A percentile compares a stretch with the other conserved stretches of the same genome.
phyloP scores from a whole-genome alignment of 92 coral and sea anemone species.

The Parazoanthus swiftii region DNA sequence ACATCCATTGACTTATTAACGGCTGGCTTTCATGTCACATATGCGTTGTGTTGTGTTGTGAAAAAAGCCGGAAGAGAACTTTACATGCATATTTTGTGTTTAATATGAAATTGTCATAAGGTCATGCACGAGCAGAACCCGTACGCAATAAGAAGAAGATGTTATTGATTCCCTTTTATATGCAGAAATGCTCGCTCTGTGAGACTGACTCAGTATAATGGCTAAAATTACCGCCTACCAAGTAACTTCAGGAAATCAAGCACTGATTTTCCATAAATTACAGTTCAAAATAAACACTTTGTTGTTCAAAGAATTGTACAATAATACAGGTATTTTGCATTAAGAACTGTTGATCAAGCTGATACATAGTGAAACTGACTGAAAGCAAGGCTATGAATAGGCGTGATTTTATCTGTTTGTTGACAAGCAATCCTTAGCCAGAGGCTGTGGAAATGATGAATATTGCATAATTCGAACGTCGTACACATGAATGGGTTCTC shows the following conservation, averaged over 20 bases:
- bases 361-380: not conserved
- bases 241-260: not conserved
- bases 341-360: not conserved
- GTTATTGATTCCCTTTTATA: not conserved
- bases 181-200: not conserved
- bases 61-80: conserved; percentile 22
- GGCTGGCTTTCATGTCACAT: not conserved
- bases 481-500: not conserved
- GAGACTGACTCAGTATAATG: not conserved
- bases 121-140: not conserved
- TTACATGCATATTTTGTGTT: not conserved
- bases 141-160: not conserved
- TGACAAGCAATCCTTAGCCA: not conserved
- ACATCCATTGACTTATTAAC: not conserved
- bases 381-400: not conserved
- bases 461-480: conserved; percentile 15
- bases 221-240: not conserved
- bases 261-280: not conserved
- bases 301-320: not conserved
- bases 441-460: not conserved
- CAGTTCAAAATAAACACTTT: not conserved
- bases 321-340: not conserved
- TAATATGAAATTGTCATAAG: not conserved
- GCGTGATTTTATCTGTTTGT: conserved; percentile 19
- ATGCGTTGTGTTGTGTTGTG: not conserved